Evolutionary conservation across 1,140 invertebrate genomes (phyloP), one percentile per base, ranked within the genome.

Genomic region (Hirudo medicinalis): DNA sequence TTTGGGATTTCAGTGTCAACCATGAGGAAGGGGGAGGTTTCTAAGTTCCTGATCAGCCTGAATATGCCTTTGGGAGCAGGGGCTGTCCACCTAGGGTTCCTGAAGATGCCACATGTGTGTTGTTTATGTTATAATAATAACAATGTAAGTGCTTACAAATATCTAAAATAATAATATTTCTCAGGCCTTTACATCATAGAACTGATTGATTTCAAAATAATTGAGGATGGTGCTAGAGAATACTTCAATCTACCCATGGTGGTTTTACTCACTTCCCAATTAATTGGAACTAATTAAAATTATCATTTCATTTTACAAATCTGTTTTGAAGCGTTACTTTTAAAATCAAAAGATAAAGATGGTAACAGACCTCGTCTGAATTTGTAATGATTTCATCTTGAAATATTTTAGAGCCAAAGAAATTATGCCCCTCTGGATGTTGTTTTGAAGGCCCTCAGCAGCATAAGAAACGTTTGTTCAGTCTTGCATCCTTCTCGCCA

Each of bases 51-150:
- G 2, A 82, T 91, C 63, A 82, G 86, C 71, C 86, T 87, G 79
- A 86, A 19, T 85, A 85, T 72, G 88, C 87, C 25, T 91, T 84
- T 82, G 87, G 88, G 6, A 70, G 79, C 72, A 70, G 85, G 29
- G 89, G 89, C 0, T 86, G 85, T 76, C 79, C 83, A 49, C 86
- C 87, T 8, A 79, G 88, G 63, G 87, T 91, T 68, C 86, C 85
- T 72, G 80, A 84, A n/a, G 83, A 78, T 75, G 73, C 78, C 49
- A 71, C 74, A 72, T 55, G 76, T 78, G 68, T 63, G 75, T 72
- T 67, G 4, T 36, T 2, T 36, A 36, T 36, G 6, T 36, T 40
- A 6, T 40, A 6, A 27, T 60, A 22, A 60, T 60, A 22, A 60
- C 8, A 60, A 60, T 60, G 55, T 6, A 6, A 15, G 15, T 60